Percentiles rank a stretch among this genome's conserved stretches.
phyloP scores from a whole-genome alignment of 2,113 vertebrate species.

The Sturnira hondurensis region DNA sequence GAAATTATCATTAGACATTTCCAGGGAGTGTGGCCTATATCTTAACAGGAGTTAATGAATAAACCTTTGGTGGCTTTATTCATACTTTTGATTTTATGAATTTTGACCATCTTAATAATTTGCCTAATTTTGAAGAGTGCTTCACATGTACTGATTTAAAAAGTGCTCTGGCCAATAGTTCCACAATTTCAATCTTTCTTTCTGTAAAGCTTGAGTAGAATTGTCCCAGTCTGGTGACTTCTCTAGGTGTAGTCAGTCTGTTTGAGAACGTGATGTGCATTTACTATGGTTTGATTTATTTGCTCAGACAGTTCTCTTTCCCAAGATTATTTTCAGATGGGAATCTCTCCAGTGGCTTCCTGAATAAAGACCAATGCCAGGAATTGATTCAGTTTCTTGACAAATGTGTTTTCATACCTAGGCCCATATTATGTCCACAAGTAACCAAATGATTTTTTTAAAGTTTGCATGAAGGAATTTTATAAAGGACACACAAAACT shows the following conservation, averaged over 20 bases:
- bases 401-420: background rate
- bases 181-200: background rate
- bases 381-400: slow-evolving; percentile 15
- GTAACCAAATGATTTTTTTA: background rate
- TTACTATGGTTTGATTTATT: background rate
- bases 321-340: slow-evolving; percentile 33
- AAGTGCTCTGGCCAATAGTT: background rate
- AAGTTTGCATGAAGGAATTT: background rate
- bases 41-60: background rate
- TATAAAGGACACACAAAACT: background rate
- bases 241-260: background rate
- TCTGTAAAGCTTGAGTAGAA: background rate
- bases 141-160: background rate
- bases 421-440: background rate
- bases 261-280: background rate
- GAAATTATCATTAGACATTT: slow-evolving; percentile 34
- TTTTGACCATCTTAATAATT: background rate
- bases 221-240: background rate
- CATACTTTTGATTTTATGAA: background rate
- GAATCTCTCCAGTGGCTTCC: background rate
- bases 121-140: background rate
- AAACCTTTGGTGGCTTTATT: background rate
- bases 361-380: background rate
- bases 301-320: background rate
- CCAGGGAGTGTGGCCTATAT: background rate